Evolutionary conservation across 1,140 invertebrate genomes (phyloP), one percentile per base, ranked within the genome.

Genomic region (Brachionus angularis): DNA sequence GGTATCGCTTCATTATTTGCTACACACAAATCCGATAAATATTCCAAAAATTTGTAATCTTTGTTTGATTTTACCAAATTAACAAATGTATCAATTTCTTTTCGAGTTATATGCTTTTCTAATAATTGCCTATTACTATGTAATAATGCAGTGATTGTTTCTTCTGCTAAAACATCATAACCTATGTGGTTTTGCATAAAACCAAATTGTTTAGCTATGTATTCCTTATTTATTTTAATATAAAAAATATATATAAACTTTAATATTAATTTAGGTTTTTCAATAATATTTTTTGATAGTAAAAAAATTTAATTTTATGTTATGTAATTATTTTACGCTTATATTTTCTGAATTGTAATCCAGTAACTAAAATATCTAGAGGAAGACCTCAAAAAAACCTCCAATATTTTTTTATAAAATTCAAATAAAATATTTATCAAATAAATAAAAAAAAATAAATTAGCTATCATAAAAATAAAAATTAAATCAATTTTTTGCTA

Each of bases 171-270:
- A 33, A 99, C 94, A 81, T 98, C 96, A 79, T 96, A 97, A 33
- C 96, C 96, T 74, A 99, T 98, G 85, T 99, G 96, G 79, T 96
- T 96, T 85, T 99, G 96, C 93, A 99, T 99, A 76, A 98, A 95
- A 27, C 92, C 92, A 83, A 99, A 98, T 82, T 97, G 90, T 80
- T 97, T 96, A 5, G 96, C 96, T 73, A 99, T 96, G 78, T 97
- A 94, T 85, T 98, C 96, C 89, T 93, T 95, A 39, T 61, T 61
- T 34, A 10, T 36, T 33, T 23, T 25, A 61, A 25, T 36, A 55
- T 31, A 33, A 23, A 25, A 25, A 18, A 25, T 33, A 10, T 55
- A 23, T 23, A 10, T 33, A 31, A 52, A 5, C 21, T 29, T n/a
- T n/a, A n/a, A n/a, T n/a, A n/a, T n/a, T n/a, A n/a, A n/a, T n/a